A percentile compares a stretch with the other conserved stretches of the same genome.
phyloP scores from a whole-genome alignment of 2,797 vertebrate species.

The Adelosebastes latens region DNA sequence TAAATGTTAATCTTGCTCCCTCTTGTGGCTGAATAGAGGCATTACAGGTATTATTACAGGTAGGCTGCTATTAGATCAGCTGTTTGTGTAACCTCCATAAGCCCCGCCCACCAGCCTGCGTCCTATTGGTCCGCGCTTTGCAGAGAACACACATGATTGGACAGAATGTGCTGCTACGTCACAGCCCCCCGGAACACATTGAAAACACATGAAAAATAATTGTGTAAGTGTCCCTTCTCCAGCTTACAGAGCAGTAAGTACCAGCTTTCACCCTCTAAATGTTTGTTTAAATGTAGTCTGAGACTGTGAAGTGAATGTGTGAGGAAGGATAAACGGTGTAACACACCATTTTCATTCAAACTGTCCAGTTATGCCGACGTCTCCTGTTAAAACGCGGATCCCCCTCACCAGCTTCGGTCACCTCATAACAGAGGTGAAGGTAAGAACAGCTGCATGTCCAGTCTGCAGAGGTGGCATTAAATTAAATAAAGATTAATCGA shows the following conservation, averaged over 20 bases:
- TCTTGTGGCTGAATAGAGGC: conserved; percentile 26
- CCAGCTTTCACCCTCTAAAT: accelerated
- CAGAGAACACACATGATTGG: conserved; percentile 45
- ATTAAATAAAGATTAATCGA: not conserved
- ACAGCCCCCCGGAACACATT: conserved; percentile 21
- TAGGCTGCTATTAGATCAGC: accelerated
- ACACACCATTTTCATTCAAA: not conserved
- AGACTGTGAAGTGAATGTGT: not conserved
- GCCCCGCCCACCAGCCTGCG: conserved; percentile 20
- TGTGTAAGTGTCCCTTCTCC: conserved; percentile 14
- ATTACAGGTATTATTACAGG: not conserved
- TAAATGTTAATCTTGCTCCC: not conserved
- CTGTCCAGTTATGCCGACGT: conserved; percentile 70
- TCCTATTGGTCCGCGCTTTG: conserved; percentile 37
- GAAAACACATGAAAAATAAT: not conserved
- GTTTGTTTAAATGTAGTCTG: accelerated
- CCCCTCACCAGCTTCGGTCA: conserved; percentile 78
- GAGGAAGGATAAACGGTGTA: not conserved
- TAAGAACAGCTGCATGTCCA: conserved; percentile 20
- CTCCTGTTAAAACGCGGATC: conserved; percentile 75
- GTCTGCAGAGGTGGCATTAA: not conserved
- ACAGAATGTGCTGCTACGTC: not conserved
- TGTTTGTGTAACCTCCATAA: conserved; percentile 25
- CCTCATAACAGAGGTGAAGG: conserved; percentile 78
- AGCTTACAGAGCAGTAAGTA: not conserved